These are phyloP conservation scores for Danaus plexippus DNA, from an alignment of 1,140 invertebrate species.

Conservation along the genomic window DNA sequence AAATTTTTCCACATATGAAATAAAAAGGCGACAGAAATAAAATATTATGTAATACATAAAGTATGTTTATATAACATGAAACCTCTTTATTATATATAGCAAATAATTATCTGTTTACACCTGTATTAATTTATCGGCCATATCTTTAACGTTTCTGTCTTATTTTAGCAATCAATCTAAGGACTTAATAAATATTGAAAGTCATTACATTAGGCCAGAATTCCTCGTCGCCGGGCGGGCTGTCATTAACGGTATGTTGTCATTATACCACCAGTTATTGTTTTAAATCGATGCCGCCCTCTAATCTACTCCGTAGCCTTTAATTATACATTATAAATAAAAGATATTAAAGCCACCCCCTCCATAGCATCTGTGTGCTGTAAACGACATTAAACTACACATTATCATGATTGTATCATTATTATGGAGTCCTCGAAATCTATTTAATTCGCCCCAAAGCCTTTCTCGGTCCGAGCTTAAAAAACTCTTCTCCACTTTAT, in stretches of 20 bases:
- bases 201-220: conserved; percentile 53
- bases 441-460: conserved; percentile 2
- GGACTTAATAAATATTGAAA: conserved; percentile 49
- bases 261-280: conserved; percentile 54
- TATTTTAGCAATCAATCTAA: conserved; percentile 31
- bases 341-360: conserved; percentile 58
- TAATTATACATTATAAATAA: conserved; percentile 52
- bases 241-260: no score
- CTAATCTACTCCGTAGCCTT: conserved; percentile 57
- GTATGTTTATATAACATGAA: no score
- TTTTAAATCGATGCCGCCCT: conserved; percentile 66
- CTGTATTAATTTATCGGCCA: no score
- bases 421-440: conserved; percentile 4
- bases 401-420: conserved; percentile 17
- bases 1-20: no score
- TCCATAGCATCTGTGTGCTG: conserved; percentile 48
- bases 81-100: no score
- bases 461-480: conserved; percentile 3
- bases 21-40: no score
- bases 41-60: no score
- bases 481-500: conserved; percentile 26
- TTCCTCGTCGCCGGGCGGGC: no score
- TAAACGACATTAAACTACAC: conserved; percentile 36
- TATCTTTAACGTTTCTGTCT: conserved; percentile 3
- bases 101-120: no score